phyloP scores from a whole-genome alignment of 2,797 vertebrate genomes.

The Apogon hyalosoma region DNA sequence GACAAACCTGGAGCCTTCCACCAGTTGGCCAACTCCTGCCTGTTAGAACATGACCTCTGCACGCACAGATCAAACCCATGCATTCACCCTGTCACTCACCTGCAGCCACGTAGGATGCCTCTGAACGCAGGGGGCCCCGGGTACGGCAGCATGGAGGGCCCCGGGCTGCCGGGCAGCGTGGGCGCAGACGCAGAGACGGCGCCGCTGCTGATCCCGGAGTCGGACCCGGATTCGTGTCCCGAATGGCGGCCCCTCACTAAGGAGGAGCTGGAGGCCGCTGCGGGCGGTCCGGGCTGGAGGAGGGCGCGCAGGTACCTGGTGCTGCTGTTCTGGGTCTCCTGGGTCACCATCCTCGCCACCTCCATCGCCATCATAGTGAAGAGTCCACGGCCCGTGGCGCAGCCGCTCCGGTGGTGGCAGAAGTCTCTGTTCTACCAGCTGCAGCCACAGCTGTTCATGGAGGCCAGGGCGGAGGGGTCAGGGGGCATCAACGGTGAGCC shows the following conservation, averaged over 20 bases:
- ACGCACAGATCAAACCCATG: too few relatives aligned
- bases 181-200: constrained; percentile 54
- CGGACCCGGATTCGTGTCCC: background rate
- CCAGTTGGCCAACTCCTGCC: background rate
- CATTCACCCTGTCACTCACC: background rate
- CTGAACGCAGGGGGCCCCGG: constrained; percentile 69
- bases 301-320: constrained; percentile 74
- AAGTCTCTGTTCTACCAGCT: constrained; percentile 78
- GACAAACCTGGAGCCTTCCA: background rate
- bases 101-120: constrained; percentile 69
- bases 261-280: constrained; percentile 73
- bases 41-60: too few relatives aligned
- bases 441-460: constrained; percentile 53
- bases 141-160: constrained; percentile 57
- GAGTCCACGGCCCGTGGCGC: constrained; percentile 62
- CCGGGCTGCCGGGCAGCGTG: constrained; percentile 18
- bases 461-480: constrained; percentile 30
- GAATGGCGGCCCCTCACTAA: constrained; percentile 71
- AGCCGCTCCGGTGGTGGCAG: constrained; percentile 83
- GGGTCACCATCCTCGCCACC: constrained; percentile 72
- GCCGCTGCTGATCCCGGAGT: constrained; percentile 71
- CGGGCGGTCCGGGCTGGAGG: constrained; percentile 75
- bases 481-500: constrained; percentile 71
- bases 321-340: constrained; percentile 78
- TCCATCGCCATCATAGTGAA: constrained; percentile 67